These are phyloP conservation scores for Brachionus rotundiformis DNA, from an alignment of 1,140 invertebrate genomes.

Conservation along the genomic window DNA sequence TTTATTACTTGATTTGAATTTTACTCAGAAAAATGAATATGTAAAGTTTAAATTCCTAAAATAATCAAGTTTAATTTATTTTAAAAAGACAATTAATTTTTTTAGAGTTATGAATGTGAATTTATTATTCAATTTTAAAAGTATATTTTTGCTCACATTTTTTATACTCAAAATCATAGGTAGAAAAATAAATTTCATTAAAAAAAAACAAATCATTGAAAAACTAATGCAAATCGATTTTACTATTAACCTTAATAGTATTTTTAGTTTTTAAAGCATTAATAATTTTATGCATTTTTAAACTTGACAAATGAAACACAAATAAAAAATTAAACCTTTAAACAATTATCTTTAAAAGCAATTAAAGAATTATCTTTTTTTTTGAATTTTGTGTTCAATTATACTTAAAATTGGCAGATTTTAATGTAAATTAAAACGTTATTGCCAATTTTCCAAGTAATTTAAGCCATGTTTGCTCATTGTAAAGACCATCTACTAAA, in stretches of 20 bases:
- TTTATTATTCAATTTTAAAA: too few species aligned
- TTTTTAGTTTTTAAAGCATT: background rate
- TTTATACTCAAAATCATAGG: background rate
- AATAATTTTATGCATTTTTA: background rate
- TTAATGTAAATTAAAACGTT: too few species aligned
- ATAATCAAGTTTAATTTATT: too few species aligned
- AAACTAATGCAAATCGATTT: background rate
- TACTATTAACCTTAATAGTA: background rate
- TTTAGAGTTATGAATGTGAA: too few species aligned
- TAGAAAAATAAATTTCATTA: background rate
- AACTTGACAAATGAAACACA: background rate
- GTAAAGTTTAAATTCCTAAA: too few species aligned
- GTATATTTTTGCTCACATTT: too few species aligned
- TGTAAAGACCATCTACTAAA: too few species aligned
- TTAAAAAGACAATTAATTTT: too few species aligned
- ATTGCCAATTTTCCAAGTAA: background rate
- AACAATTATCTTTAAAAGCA: background rate
- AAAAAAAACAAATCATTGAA: background rate
- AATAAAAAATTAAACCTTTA: background rate
- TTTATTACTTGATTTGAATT: too few species aligned
- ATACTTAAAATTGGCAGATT: background rate
- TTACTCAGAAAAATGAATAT: too few species aligned
- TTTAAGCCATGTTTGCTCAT: background rate
- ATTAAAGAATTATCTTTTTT: background rate
- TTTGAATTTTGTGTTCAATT: background rate